Conservation (phyloP, 1,140 invertebrate genomes). For the Oppia nitens region DNA sequence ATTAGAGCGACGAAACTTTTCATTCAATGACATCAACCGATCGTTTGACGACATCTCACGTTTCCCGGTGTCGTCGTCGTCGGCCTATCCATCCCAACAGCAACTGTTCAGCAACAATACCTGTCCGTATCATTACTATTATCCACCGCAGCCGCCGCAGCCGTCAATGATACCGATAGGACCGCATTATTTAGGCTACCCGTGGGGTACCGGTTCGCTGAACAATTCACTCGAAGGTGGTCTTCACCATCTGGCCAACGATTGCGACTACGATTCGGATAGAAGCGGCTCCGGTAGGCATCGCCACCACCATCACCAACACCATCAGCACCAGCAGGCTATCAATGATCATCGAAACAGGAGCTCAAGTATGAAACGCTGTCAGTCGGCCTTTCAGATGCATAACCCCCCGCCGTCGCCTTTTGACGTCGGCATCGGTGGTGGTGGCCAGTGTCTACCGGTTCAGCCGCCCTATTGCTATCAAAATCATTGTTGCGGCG, state of each 20-base stretch:
- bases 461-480: too few species aligned
- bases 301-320: not conserved
- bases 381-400: not conserved
- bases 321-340: not conserved
- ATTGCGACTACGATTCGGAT: not conserved
- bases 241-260: not conserved
- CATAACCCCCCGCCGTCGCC: too few species aligned
- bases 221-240: constrained; percentile 4
- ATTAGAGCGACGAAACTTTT: too few species aligned
- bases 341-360: not conserved
- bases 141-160: not conserved
- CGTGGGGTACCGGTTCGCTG: too few species aligned
- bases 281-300: too few species aligned
- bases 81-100: not conserved
- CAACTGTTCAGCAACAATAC: not conserved
- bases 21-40: too few species aligned
- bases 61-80: not conserved
- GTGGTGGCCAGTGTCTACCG: too few species aligned
- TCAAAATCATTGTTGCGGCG: too few species aligned
- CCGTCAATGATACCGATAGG: too few species aligned
- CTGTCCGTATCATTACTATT: not conserved
- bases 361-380: not conserved
- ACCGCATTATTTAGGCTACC: too few species aligned
- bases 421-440: too few species aligned
- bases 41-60: too few species aligned